Evolutionary conservation across 2,113 vertebrate species (phyloP), one percentile per base, ranked within the genome.

Genomic region (Proterorhinus semilunaris): DNA sequence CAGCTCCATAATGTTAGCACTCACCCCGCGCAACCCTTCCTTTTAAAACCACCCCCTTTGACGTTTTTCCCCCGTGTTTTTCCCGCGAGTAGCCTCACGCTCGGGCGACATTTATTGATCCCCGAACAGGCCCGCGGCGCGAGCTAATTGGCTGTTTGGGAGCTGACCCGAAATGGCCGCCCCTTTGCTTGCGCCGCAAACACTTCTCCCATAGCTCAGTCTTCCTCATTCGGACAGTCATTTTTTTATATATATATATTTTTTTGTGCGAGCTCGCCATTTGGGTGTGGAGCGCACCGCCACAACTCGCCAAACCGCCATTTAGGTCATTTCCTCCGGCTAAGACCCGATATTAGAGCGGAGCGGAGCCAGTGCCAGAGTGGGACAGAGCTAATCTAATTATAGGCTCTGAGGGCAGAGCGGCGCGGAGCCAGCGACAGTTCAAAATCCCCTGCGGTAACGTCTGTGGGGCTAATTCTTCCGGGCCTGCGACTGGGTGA

Each of bases 391-490:
- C 68, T 91, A 91, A 92, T 93, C 87, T 93, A 92, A 93, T 93
- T 93, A 92, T 71, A 93, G 93, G 87, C 76, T 36, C 27, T 85
- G 75, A 85, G 72, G 82, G 83, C 27, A 89, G 83, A 82, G 89
- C 87, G 89, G 89, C 75, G 72, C 48, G 74, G 84, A 89, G 87
- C 87, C 80, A 85, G 83, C 78, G 85, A 83, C 74, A 69, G 81
- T 86, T 87, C 84, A 92, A 91, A 89, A 88, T 90, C 85, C 82
- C 82, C 88, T 92, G 93, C 90, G 91, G 92, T 93, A 89, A 93
- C 83, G 91, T 93, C 90, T 93, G 90, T 80, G 89, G 82, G 86
- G 68, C 86, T 92, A 92, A 93, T 92, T 93, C 92, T 93, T 93
- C 92, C 92, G 90, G 88, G 51, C 78, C 79, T 78, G 80, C 81